A percentile compares a stretch with the other conserved stretches of the same genome.
Evolutionary conservation across 2,888 invertebrate species (phyloP).

Genomic region (Chrysolina americana): DNA sequence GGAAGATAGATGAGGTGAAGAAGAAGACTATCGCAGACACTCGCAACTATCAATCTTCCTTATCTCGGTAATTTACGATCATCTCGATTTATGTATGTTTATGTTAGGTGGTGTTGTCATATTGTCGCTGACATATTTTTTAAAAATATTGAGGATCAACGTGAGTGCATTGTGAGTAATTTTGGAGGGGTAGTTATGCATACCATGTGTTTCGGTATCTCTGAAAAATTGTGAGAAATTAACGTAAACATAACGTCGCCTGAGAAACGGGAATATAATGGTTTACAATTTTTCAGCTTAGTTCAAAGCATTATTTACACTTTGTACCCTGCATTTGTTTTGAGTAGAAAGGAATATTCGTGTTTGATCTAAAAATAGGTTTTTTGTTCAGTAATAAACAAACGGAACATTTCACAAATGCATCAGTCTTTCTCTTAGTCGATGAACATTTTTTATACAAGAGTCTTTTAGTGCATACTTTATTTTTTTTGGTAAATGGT

Average conservation of each 20-base stretch:
- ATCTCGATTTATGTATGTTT: slow-evolving; percentile 42
- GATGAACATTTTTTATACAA: no score
- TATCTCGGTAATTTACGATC: slow-evolving; percentile 37
- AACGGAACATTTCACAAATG: background rate
- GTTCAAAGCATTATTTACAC: slow-evolving; percentile 16
- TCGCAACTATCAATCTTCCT: slow-evolving; percentile 33
- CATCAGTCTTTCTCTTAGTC: no score
- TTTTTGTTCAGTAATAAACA: background rate
- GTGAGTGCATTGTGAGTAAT: slow-evolving; percentile 17
- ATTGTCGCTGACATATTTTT: slow-evolving; percentile 32
- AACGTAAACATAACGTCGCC: slow-evolving; percentile 1
- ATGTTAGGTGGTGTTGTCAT: slow-evolving; percentile 37
- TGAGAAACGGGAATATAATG: background rate
- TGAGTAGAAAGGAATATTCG: background rate
- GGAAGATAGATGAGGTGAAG: slow-evolving; percentile 36
- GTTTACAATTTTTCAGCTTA: slow-evolving; percentile 8
- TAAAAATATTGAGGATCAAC: slow-evolving; percentile 24
- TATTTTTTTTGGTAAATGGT: no score
- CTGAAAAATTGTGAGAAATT: slow-evolving; percentile 15
- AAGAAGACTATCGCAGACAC: slow-evolving; percentile 40
- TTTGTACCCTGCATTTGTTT: slow-evolving; percentile 2
- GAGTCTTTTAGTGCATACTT: no score
- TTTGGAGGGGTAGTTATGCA: slow-evolving; percentile 19
- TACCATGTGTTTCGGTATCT: slow-evolving; percentile 15
- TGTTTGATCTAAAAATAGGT: slow-evolving; percentile 18